phyloP scores from a whole-genome alignment of 1,140 invertebrate species.

The Dreissena polymorpha region DNA sequence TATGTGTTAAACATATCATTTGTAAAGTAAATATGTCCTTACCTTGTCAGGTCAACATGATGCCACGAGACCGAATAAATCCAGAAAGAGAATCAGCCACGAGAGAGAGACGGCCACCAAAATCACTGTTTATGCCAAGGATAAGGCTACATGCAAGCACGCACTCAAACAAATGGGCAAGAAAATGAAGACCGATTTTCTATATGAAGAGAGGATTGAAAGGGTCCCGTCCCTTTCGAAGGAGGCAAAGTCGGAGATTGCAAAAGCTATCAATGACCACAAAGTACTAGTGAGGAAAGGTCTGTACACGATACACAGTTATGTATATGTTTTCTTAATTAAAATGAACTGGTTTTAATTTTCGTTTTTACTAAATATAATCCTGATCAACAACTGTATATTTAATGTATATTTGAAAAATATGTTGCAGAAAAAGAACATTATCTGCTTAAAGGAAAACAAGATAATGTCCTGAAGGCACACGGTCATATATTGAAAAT shows the following conservation, averaged over 20 bases:
- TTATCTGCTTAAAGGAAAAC: constrained; percentile 32
- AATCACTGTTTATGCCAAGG: neutral
- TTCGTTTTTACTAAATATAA: too few species aligned
- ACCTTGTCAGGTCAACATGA: too few species aligned
- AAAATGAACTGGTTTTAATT: too few species aligned
- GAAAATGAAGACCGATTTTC: neutral
- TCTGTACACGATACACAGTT: too few species aligned
- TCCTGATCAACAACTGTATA: too few species aligned
- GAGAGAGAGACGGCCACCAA: neutral
- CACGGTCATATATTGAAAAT: constrained; percentile 21
- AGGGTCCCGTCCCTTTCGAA: neutral
- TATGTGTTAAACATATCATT: too few species aligned
- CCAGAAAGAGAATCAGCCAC: neutral
- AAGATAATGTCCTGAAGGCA: constrained; percentile 11
- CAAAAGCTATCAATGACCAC: too few species aligned
- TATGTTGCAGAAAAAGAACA: constrained; percentile 12
- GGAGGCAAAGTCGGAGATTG: neutral
- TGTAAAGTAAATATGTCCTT: too few species aligned
- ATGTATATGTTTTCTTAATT: too few species aligned
- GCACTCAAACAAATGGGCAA: neutral
- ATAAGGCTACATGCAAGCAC: neutral
- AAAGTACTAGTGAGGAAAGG: too few species aligned
- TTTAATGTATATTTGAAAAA: too few species aligned
- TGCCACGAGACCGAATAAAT: too few species aligned
- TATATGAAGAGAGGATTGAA: neutral